phyloP scores from a whole-genome alignment of 2,113 vertebrate species.

The Scortum barcoo region DNA sequence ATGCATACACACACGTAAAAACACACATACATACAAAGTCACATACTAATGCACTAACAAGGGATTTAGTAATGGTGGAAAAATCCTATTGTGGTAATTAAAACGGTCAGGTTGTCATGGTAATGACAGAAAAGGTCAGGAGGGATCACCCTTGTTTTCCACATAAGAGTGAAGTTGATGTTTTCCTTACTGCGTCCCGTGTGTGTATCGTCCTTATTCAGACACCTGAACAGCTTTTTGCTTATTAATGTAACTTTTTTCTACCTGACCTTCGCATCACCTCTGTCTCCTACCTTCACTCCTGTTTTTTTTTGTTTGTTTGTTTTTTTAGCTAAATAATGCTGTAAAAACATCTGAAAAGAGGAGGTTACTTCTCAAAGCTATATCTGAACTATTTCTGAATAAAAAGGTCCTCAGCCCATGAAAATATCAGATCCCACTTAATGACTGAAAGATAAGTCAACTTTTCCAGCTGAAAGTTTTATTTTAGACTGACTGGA shows the following conservation, averaged over 20 bases:
- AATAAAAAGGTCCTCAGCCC: background rate
- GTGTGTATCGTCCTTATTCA: background rate
- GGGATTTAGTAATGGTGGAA: slow-evolving; percentile 12
- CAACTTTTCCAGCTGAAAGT: background rate
- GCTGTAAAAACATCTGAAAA: background rate
- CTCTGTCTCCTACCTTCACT: background rate
- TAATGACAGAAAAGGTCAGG: slow-evolving; percentile 17
- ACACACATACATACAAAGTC: background rate
- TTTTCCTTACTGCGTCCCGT: background rate
- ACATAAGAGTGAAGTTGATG: background rate
- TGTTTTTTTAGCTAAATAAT: background rate
- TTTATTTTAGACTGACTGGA: slow-evolving; percentile 31
- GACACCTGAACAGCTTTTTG: background rate
- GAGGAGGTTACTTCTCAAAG: background rate
- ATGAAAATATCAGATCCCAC: slow-evolving; percentile 11
- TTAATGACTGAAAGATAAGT: slow-evolving; percentile 2
- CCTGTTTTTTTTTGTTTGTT: background rate
- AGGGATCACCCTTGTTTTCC: slow-evolving; percentile 19
- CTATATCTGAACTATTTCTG: background rate
- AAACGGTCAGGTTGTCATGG: slow-evolving; percentile 22
- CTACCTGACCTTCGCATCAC: background rate
- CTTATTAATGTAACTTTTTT: background rate
- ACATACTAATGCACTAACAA: background rate
- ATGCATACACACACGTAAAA: background rate
- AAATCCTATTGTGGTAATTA: slow-evolving; percentile 15